These are phyloP conservation scores for Caenorhabditis wallacei DNA, from an alignment of 2,888 invertebrate species.

Conservation along the genomic window DNA sequence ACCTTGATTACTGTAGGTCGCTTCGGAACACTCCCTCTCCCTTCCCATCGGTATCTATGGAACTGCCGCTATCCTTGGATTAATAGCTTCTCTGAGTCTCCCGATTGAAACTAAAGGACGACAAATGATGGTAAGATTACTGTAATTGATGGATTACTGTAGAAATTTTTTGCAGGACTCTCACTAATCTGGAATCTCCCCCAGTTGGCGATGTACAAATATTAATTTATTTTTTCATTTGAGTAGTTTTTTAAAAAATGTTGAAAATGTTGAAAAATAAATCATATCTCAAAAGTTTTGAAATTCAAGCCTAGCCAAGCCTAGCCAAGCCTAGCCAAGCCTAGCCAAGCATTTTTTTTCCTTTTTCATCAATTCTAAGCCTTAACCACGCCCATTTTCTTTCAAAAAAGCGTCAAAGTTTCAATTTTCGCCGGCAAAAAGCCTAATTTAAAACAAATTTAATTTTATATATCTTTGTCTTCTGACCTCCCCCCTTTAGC, in stretches of 20 bases:
- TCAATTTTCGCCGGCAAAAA: background rate
- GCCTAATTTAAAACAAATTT: slow-evolving; percentile 66
- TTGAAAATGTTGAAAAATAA: background rate
- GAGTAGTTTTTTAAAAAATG: background rate
- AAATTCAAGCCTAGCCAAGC: too few species aligned
- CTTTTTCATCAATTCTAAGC: too few species aligned
- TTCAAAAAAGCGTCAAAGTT: too few species aligned
- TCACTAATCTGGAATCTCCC: slow-evolving; percentile 1
- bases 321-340: too few species aligned
- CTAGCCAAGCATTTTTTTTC: too few species aligned
- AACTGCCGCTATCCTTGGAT: slow-evolving; percentile 89
- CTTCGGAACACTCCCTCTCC: slow-evolving; percentile 89
- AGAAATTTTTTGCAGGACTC: slow-evolving; percentile 15
- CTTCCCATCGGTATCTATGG: slow-evolving; percentile 90
- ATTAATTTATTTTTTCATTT: background rate
- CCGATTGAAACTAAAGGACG: slow-evolving; percentile 92
- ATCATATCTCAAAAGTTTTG: slow-evolving; percentile 3
- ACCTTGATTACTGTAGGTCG: slow-evolving; percentile 87
- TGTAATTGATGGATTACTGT: background rate
- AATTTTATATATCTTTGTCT: slow-evolving; percentile 35
- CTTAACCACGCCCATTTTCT: too few species aligned
- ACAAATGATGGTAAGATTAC: slow-evolving; percentile 84
- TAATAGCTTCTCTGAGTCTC: slow-evolving; percentile 89
- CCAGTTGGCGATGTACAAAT: background rate
- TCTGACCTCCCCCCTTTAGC: background rate